Evolutionary conservation across 2,888 invertebrate species (phyloP), one percentile per base, ranked within the genome.

Genomic region (Germaria angustata): DNA sequence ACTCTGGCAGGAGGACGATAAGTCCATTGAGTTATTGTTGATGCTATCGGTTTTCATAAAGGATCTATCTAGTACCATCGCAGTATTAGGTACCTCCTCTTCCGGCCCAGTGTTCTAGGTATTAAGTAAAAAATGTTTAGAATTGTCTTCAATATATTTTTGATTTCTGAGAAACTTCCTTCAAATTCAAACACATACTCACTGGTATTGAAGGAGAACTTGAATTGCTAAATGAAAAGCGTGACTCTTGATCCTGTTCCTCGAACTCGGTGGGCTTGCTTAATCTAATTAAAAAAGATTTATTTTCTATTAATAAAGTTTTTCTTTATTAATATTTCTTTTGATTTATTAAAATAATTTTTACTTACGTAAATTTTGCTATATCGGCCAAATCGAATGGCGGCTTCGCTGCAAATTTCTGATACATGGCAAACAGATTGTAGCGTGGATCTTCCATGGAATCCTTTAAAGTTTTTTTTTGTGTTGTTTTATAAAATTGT

Each of bases 181-280:
- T 13, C 0, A 36, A 71, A 36, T 55, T 68, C 28, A 71, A 79
- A 66, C 82, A 82, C 87, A 87, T 87, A 88, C 88, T 90, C 90
- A 93, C 93, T 91, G 92, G 92, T 77, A 92, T 94, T 32, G 86
- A 85, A 22, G 95, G 95, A 24, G 95, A 95, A 44, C 85, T 95
- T 46, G 95, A 94, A 88, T 95, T 95, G 88, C 95, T 95, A 88
- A 95, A 95, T 0, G 95, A 95, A 88, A 95, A 95, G 85, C 95
- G 93, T 34, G 96, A 96, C 28, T 87, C 87, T 44, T 87, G 87
- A 13, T 87, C 87, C 51, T 87, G 87, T 59, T 90, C 91, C 78
- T 92, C 92, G 66, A 89, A 91, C 55, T 92, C 92, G 0, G 13
- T 28, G 11, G 91, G 89, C 73, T 90, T 90, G 39, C 85, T 87